phyloP scores from a whole-genome alignment of 92 coral and sea anemone species.

The Isaurus tuberculatus region DNA sequence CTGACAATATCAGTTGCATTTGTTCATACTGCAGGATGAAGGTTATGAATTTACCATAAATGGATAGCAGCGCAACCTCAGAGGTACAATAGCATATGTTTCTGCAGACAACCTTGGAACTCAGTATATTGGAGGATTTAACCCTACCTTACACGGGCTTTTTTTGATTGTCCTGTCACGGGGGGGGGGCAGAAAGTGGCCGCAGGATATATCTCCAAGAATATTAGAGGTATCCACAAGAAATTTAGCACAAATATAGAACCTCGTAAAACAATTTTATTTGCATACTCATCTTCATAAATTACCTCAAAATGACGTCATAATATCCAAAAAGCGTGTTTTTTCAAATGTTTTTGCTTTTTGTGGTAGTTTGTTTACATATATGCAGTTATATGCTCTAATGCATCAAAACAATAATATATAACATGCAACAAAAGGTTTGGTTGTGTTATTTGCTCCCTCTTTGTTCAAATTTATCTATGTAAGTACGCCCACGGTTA shows the following conservation, averaged over 20 bases:
- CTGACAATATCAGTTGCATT: neutral
- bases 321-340: too few relatives aligned
- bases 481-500: neutral
- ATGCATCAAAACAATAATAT: neutral
- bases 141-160: too few relatives aligned
- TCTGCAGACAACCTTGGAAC: constrained; percentile 63
- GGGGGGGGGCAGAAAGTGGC: too few relatives aligned
- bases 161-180: too few relatives aligned
- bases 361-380: neutral
- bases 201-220: too few relatives aligned
- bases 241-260: too few relatives aligned
- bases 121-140: constrained; percentile 59
- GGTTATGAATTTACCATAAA: constrained; percentile 33
- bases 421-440: neutral
- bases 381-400: neutral
- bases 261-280: too few relatives aligned
- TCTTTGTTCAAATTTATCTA: neutral
- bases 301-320: too few relatives aligned
- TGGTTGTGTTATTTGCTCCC: too few relatives aligned
- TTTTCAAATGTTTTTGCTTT: too few relatives aligned
- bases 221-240: too few relatives aligned
- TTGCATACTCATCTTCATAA: too few relatives aligned
- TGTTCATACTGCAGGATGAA: constrained; percentile 39
- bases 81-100: constrained; percentile 51
- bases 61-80: constrained; percentile 27